Base-by-base conservation (phyloP, 2,113 vertebrate genomes). In the Corythornis vintsioides region DNA sequence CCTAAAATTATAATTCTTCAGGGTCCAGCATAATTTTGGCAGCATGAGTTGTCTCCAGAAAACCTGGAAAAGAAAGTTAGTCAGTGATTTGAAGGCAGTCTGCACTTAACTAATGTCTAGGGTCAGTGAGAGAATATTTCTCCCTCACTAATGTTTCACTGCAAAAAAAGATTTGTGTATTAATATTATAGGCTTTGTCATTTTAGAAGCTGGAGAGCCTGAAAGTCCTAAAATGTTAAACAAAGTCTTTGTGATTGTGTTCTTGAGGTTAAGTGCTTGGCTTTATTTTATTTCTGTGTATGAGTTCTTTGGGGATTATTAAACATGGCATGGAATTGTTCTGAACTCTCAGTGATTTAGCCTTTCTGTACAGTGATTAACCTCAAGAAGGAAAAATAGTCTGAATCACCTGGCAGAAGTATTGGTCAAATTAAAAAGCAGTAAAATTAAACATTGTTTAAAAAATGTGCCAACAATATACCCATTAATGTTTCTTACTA, bases 371-470 rank as follows among this genome's bases (percentile, higher is more conserved):
- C 43, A 92, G 43, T 7, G 64, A 59, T 85, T 90, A 90, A 82
- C 92, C 79, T 80, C 76, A 67, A 43, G 60, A 94, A 90, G 78
- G 57, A 86, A 92, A 83, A 91, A 61, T 13, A 79, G 52, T 33
- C 72, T 86, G 55, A 87, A 94, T 81, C 93, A 94, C 82, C 77
- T 94, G 61, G 59, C 81, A 87, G 70, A 92, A 84, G 57, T 78
- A 78, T 93, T 92, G 82, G 43, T 81, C 65, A 94, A 70, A 93
- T 95, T 92, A 90, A 96, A 94, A 94, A 78, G 47, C 81, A 91
- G 57, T 96, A 92, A 95, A 94, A 83, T 85, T 76, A 88, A 96
- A 64, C 75, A 60, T 91, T 94, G 75, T 95, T 97, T 88, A 79
- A 94, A 94, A 77, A n/a, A 8, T 0, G 4, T 85, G 55, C 85